Conservation (phyloP, 2,797 vertebrate species). For the Anas bernieri region DNA sequence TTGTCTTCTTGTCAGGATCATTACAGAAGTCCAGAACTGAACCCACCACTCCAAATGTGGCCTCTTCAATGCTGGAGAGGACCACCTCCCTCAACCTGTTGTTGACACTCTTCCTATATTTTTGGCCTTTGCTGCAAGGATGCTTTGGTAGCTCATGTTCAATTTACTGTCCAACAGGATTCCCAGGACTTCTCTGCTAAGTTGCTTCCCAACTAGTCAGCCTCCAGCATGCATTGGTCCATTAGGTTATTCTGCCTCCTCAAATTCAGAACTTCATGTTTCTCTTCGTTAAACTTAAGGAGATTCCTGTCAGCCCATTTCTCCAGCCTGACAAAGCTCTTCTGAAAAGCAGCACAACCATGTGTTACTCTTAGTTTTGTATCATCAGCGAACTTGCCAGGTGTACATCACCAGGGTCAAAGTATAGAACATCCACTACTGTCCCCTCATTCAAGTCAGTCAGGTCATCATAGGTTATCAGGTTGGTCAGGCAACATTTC, state of each 20-base stretch:
- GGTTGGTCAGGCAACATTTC: background rate
- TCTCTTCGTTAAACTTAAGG: background rate
- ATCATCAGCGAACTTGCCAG: background rate
- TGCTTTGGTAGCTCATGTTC: background rate
- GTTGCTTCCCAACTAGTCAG: background rate
- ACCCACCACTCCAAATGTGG: background rate
- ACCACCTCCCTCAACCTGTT: background rate
- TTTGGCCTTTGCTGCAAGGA: background rate
- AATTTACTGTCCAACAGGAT: background rate
- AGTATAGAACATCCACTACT: background rate
- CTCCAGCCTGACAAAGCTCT: background rate
- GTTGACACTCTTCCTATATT: background rate
- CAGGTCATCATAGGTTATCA: background rate
- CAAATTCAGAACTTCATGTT: background rate
- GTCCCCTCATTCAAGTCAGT: background rate
- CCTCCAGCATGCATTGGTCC: fast-evolving
- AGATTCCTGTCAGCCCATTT: background rate
- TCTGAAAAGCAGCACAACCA: background rate
- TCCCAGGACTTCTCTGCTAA: background rate
- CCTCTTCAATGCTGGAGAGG: background rate
- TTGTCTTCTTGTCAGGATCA: background rate
- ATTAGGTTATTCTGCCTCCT: background rate
- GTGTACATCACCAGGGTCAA: background rate
- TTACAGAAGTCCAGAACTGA: background rate
- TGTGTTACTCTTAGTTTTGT: background rate